These are phyloP conservation scores for Calephelis nemesis DNA, from an alignment of 1,140 invertebrate species.

Conservation along the genomic window DNA sequence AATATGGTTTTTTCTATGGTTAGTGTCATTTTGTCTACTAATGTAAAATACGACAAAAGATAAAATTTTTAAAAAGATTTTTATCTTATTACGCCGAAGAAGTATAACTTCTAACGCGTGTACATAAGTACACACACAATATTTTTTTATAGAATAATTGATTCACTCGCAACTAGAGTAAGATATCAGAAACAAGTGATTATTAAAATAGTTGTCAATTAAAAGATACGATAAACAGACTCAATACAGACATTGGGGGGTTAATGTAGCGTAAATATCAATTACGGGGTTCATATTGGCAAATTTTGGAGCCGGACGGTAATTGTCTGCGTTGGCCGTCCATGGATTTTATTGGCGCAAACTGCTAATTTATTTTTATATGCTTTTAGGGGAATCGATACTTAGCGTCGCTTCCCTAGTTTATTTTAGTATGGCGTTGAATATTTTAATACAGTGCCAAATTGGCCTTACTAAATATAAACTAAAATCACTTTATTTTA, in stretches of 20 bases:
- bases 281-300: conserved; percentile 57
- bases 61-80: too few relatives aligned
- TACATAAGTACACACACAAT: too few relatives aligned
- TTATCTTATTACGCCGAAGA: too few relatives aligned
- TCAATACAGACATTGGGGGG: conserved; percentile 33
- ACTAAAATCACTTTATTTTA: too few relatives aligned
- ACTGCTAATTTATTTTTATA: conserved; percentile 68
- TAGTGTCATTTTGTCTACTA: too few relatives aligned
- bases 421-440: conserved; percentile 1
- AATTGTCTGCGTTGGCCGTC: conserved; percentile 50
- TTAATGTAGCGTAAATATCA: conserved; percentile 71
- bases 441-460: background rate
- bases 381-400: conserved; percentile 39
- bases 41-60: too few relatives aligned
- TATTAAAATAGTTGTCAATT: conserved; percentile 40
- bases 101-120: too few relatives aligned
- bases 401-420: conserved; percentile 9
- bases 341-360: conserved; percentile 49
- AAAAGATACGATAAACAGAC: conserved; percentile 37
- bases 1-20: too few relatives aligned
- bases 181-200: conserved; percentile 19
- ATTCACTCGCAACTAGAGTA: too few relatives aligned
- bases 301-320: conserved; percentile 56
- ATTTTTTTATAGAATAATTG: too few relatives aligned
- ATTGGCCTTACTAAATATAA: too few relatives aligned